Evolutionary conservation across 2,113 vertebrate genomes (phyloP).

Genomic region (Platichthys flesus): DNA sequence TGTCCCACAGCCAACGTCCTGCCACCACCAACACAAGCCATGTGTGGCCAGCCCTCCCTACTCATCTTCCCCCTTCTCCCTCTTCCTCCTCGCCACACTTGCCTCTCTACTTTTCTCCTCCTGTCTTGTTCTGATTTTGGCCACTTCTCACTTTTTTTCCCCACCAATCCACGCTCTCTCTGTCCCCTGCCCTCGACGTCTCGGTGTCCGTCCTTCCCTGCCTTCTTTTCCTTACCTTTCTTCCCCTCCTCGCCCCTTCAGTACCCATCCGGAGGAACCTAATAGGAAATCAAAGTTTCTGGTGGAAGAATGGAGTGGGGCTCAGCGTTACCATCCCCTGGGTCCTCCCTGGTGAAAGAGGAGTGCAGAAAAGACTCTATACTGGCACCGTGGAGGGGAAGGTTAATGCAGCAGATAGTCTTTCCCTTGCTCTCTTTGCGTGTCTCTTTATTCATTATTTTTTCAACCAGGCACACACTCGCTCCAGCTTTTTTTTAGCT

Average conservation of each 20-base stretch:
- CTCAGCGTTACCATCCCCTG: constrained; percentile 98
- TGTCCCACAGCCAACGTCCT: constrained; percentile 49
- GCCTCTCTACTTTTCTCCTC: constrained; percentile 19
- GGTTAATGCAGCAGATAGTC: constrained; percentile 98
- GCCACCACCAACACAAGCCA: constrained; percentile 34
- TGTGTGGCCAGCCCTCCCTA: constrained; percentile 35
- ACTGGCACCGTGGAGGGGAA: constrained; percentile 87
- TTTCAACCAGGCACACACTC: constrained; percentile 25
- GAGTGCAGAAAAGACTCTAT: constrained; percentile 91
- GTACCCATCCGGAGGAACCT: constrained; percentile 98
- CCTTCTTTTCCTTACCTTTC: constrained; percentile 41
- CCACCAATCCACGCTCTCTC: constrained; percentile 3
- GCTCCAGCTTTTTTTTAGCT: constrained; percentile 42
- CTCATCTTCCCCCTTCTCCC: constrained; percentile 13
- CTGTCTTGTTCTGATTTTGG: constrained; percentile 33
- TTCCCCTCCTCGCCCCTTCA: constrained; percentile 57
- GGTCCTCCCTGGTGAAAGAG: constrained; percentile 96
- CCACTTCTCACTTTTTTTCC: constrained; percentile 37
- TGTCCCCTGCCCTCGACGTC: constrained; percentile 15
- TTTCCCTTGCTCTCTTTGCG: constrained; percentile 84
- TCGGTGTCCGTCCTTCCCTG: constrained; percentile 45
- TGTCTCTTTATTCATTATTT: constrained; percentile 67
- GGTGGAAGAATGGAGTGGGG: constrained; percentile 92
- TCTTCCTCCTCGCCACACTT: constrained; percentile 22
- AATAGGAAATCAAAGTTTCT: constrained; percentile 99